These are phyloP conservation scores for Anaspis maculata DNA, from an alignment of 2,888 invertebrate genomes.

Conservation along the genomic window DNA sequence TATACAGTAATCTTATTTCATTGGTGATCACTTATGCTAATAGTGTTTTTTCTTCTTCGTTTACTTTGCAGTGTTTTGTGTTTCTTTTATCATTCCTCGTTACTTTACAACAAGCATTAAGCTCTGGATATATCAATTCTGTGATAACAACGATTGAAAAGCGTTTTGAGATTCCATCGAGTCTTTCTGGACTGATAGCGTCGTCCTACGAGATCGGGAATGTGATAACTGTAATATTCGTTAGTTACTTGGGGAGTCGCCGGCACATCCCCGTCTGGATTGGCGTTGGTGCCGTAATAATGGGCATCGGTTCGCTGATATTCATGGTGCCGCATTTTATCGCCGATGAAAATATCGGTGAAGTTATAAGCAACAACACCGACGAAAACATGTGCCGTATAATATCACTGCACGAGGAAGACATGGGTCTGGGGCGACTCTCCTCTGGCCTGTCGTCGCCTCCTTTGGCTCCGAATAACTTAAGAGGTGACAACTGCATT, in stretches of 20 bases:
- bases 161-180: conserved; percentile 88
- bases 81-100: conserved; percentile 82
- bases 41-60: too few relatives aligned
- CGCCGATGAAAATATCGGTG: conserved; percentile 67
- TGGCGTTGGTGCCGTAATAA: conserved; percentile 84
- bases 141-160: conserved; percentile 97
- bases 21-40: too few relatives aligned
- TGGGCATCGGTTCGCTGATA: conserved; percentile 87
- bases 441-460: conserved; percentile 62
- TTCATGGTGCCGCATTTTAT: conserved; percentile 92
- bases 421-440: conserved; percentile 63
- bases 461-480: conserved; percentile 64
- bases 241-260: conserved; percentile 87
- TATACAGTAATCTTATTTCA: too few relatives aligned
- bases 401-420: conserved; percentile 62
- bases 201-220: conserved; percentile 94
- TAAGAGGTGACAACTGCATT: conserved; percentile 70
- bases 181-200: conserved; percentile 85
- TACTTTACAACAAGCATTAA: conserved; percentile 82
- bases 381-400: conserved; percentile 75
- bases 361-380: conserved; percentile 57
- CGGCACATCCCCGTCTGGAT: conserved; percentile 63
- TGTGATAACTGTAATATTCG: conserved; percentile 91
- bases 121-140: conserved; percentile 88
- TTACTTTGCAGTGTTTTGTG: conserved; percentile 67